A percentile compares a stretch with the other conserved stretches of the same genome.
phyloP scores from a whole-genome alignment of 2,888 invertebrate species.

The Petrolisthes manimaculis region DNA sequence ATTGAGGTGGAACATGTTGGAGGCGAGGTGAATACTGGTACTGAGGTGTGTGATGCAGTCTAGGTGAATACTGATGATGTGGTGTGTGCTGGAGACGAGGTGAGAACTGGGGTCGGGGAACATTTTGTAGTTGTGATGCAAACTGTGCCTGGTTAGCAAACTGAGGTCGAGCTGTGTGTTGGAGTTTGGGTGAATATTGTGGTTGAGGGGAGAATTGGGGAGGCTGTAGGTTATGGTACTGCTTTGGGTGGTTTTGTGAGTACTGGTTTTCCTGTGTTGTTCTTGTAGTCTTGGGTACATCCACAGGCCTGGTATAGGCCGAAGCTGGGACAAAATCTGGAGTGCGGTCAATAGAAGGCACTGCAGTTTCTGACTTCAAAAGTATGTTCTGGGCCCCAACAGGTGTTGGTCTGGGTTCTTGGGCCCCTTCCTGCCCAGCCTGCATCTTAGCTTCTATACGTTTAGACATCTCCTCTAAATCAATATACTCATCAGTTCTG shows the following conservation, averaged over 20 bases:
- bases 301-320: constrained; percentile 34
- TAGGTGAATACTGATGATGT: not conserved
- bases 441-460: constrained; percentile 62
- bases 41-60: not conserved
- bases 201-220: not conserved
- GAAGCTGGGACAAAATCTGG: constrained; percentile 65
- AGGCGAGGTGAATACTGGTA: not conserved
- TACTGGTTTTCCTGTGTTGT: not conserved
- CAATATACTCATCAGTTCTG: constrained; percentile 64
- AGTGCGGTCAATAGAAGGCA: constrained; percentile 34
- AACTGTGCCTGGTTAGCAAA: no score
- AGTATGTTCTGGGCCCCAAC: not conserved
- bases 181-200: not conserved
- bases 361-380: not conserved
- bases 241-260: not conserved
- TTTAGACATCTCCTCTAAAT: constrained; percentile 65
- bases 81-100: not conserved
- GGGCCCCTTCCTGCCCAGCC: not conserved
- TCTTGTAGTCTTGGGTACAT: not conserved
- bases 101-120: not conserved
- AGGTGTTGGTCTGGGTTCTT: not conserved
- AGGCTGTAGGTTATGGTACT: not conserved
- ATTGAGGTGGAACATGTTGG: not conserved
- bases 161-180: no score
- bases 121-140: not conserved